Base-by-base conservation (phyloP, 2,113 vertebrate species). In the Ptychochromis oligacanthus region DNA sequence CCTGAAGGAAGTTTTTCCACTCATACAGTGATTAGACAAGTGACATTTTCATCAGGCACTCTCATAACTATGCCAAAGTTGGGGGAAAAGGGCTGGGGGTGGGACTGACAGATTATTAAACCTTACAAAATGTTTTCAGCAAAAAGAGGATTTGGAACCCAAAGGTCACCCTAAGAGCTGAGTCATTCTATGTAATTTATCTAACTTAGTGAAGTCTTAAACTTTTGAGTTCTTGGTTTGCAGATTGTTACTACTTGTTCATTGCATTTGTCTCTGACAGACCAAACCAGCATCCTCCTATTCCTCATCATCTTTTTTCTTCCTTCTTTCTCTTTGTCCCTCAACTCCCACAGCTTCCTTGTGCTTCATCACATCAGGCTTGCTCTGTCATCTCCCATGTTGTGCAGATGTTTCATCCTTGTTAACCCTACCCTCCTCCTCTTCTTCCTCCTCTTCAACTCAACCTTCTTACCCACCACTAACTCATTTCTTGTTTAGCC, bases 321-420 rank as follows among this genome's bases (percentile, higher is more conserved):
- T 56, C 22, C 38, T 36, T 72, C 14, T 55, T 10, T 43, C 31
- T 26, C 64, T 24, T 59, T 65, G 14, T 80, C 7, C 58, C 74
- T 52, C 31, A 24, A 77, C 74, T 79, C 76, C 67, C 75, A 54
- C 84, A 72, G 75, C 75, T 80, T 54, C 34, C 77, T 75, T 4
- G 11, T 58, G 28, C 24, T 87, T 76, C 26, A 49, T 85, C 74
- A 31, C n/a, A n/a, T n/a, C n/a, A n/a, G 79, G 61, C 81, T 74
- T 83, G 55, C 80, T 83, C 80, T 80, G 72, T 82, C 87, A 77
- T 82, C 59, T 77, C 61, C 74, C 31, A 18, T 34, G n/a, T 75
- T 1, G 6, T 78, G 49, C 81, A 84, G 75, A 86, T 80, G 84
- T 86, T 88, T 81, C 84, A 70, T 87, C 83, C 76, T 24, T 22